phyloP scores from a whole-genome alignment of 1,140 invertebrate genomes.

The Calliopsis andreniformis region DNA sequence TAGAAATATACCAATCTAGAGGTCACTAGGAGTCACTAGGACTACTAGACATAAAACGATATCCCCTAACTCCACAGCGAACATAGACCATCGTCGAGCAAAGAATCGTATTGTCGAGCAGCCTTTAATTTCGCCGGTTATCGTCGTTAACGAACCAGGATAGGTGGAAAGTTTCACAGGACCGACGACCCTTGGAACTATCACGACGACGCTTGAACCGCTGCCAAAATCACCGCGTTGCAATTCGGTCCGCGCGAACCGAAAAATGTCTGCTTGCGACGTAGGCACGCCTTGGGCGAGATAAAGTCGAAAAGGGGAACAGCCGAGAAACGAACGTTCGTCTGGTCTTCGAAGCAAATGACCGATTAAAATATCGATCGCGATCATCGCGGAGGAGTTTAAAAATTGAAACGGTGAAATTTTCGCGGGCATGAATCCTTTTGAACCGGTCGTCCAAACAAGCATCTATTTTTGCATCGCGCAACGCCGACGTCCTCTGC shows the following conservation, averaged over 20 bases:
- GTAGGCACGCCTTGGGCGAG: neutral
- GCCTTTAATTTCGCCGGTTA: constrained; percentile 6
- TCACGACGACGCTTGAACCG: constrained; percentile 66
- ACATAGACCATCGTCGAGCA: neutral
- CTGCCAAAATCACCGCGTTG: constrained; percentile 64
- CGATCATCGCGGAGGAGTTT: neutral
- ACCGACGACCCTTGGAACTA: constrained; percentile 67
- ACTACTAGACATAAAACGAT: no score
- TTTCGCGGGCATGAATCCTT: constrained; percentile 8
- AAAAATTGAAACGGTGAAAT: constrained; percentile 7
- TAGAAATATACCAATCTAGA: no score
- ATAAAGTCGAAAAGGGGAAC: neutral
- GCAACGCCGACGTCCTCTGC: constrained; percentile 19
- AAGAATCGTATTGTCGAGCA: neutral
- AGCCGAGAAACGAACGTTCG: constrained; percentile 15
- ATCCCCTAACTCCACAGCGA: no score
- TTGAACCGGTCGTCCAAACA: constrained; percentile 22
- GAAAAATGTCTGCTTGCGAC: constrained; percentile 12
- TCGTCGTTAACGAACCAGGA: constrained; percentile 23
- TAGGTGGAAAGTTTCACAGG: constrained; percentile 47
- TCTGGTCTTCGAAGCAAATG: constrained; percentile 18
- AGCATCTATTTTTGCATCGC: constrained; percentile 27
- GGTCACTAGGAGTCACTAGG: no score
- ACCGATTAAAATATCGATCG: constrained; percentile 17
- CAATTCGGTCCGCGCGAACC: constrained; percentile 37